Conservation (phyloP, 2,113 vertebrate species). For the Peromyscus californicus region DNA sequence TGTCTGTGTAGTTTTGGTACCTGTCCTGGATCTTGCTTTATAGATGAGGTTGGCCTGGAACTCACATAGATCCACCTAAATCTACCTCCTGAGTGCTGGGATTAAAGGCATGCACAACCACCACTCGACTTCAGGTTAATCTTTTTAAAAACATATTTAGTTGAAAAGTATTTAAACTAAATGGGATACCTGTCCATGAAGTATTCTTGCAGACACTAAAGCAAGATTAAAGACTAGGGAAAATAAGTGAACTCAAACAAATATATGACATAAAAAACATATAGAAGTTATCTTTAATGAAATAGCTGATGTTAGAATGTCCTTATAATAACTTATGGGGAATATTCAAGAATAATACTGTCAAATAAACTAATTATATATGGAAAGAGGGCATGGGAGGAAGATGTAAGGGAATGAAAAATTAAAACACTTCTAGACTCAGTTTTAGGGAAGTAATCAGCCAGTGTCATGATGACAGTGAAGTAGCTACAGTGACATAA, state of each 20-base stretch:
- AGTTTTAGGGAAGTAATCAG: not conserved
- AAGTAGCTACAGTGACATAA: constrained; percentile 49
- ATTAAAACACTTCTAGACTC: not conserved
- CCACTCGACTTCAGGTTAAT: too few species aligned
- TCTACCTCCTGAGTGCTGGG: too few species aligned
- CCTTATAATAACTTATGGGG: not conserved
- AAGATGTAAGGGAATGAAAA: not conserved
- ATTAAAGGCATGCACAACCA: too few species aligned
- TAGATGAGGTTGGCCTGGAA: too few species aligned
- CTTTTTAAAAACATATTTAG: not conserved
- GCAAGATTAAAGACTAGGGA: not conserved
- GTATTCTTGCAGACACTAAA: too few species aligned
- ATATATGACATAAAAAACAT: too few species aligned
- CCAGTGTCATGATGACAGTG: not conserved
- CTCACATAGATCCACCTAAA: too few species aligned
- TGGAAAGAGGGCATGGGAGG: not conserved
- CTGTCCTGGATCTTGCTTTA: too few species aligned
- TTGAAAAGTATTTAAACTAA: not conserved
- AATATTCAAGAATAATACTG: not conserved
- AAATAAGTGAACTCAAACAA: not conserved
- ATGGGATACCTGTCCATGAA: not conserved
- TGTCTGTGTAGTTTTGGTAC: too few species aligned
- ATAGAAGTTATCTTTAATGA: not conserved
- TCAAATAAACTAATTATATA: not conserved
- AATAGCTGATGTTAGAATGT: not conserved